Conservation (phyloP, 1,140 invertebrate genomes). For the Bradysia coprophila region DNA sequence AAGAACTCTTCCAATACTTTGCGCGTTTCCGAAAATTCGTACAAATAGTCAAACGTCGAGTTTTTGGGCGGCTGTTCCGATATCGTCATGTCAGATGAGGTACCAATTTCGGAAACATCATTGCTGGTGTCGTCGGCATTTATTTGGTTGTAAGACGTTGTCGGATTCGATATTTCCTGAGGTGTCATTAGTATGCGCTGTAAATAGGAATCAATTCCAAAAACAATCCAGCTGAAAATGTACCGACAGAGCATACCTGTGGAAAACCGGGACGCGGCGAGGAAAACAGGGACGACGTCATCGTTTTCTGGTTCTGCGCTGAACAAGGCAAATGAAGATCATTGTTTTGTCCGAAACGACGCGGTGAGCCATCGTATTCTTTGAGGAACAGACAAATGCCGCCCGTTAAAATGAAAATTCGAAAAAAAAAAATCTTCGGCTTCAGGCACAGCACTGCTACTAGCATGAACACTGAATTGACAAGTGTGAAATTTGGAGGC, state of each 20-base stretch:
- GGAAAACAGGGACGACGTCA: constrained; percentile 43
- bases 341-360: constrained; percentile 57
- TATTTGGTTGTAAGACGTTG: constrained; percentile 6
- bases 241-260: no score
- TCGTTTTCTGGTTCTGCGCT: constrained; percentile 33
- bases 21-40: constrained; percentile 77
- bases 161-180: background rate
- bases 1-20: constrained; percentile 86
- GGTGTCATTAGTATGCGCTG: background rate
- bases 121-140: constrained; percentile 23
- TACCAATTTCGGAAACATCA: constrained; percentile 23
- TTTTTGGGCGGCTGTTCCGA: constrained; percentile 10
- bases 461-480: no score
- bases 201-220: background rate
- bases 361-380: constrained; percentile 79
- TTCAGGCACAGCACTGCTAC: no score
- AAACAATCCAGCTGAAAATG: no score
- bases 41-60: constrained; percentile 63
- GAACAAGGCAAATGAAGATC: no score
- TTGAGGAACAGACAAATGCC: no score
- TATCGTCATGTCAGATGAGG: constrained; percentile 20
- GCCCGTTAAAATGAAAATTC: no score
- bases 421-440: no score
- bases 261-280: constrained; percentile 53
- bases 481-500: no score